Base-by-base conservation (phyloP, 2,888 invertebrate species). In the Asteroscopus sphinx region DNA sequence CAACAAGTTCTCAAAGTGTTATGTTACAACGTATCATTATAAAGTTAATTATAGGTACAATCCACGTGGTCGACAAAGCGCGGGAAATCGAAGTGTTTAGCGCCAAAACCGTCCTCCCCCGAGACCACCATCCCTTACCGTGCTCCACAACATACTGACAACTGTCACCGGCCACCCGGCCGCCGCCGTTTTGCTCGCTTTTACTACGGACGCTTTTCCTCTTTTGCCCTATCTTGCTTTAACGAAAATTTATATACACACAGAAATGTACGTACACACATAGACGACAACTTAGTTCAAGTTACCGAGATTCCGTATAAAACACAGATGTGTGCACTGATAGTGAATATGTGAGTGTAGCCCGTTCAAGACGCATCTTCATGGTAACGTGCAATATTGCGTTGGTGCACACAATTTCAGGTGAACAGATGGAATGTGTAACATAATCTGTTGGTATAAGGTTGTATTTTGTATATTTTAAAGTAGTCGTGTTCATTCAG, bases 171-270 rank as follows among this genome's bases (percentile, higher is more conserved):
- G 68, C 68, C 80, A 77, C 83, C 85, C 81, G 82, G 73, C 84
- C 86, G 84, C 82, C 87, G 83, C 83, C 88, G 87, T 86, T 90
- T 88, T 80, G 82, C 87, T 79, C 87, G 88, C 86, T 85, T 88
- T 87, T 85, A 89, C 89, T 88, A 88, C 81, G 68, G 77, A 68
- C 86, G 89, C 83, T 89, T 89, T 91, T 90, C 90, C 91, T 88
- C 91, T 88, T 88, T 88, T 88, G 80, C 88, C 87, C 89, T 88
- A 89, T 90, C 89, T 90, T 88, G 85, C 90, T 90, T 87, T 81
- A 86, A 86, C 90, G 86, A 88, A 88, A 89, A 87, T 88, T 79
- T 88, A 88, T 87, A 85, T 84, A 88, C 85, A 87, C 82, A 88
- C 73, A 85, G 76, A 84, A 77, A 74, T 80, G 74, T 83, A 83